Evolutionary conservation across 1,140 invertebrate species (phyloP), one percentile per base, ranked within the genome.

Genomic region (Drosophila tristis): DNA sequence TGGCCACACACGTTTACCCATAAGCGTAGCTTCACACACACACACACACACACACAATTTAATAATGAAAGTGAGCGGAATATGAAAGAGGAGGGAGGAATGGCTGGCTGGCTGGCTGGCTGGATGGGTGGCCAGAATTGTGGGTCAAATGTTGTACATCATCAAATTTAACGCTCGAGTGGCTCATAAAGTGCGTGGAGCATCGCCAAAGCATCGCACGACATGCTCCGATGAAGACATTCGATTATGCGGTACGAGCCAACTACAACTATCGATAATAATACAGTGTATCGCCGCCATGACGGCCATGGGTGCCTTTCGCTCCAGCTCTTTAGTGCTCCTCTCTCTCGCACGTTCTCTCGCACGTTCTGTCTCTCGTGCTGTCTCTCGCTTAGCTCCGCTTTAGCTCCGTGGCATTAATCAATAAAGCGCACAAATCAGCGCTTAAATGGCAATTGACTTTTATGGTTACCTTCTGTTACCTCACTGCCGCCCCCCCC

Each of bases 391-490:
- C 1, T 29, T 25, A 9, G 45, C 15, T 13, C 9, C 0, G 2
- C 55, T 13, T 35, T 39, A 13, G 4, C 35, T 39, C 4, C 13
- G 11, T 13, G 47, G 35, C 70, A 75, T 75, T 78, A 78, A 78
- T 84, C 75, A 84, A 71, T 78, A 78, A 81, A 75, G 62, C 70
- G 72, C 78, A 87, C 82, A 86, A 86, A 86, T 86, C 81, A 81
- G 78, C 62, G 70, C 78, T 86, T 74, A 78, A 86, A 78, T 71
- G 81, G 48, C 81, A 80, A 84, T 85, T 84, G 72, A 85, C 50
- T 77, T 85, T 84, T 85, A 84, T 84, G 65, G 43, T 53, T 47
- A 56, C 42, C 60, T 25, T 49, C 35, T 31, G 45, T 42, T 42
- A 60, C n/a, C 29, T 11, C 44, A 23, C 4, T 16, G 15, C 5